Percentiles rank a stretch among this genome's conserved stretches.
Conservation (phyloP, 2,888 invertebrate genomes). For the Diaprepes abbreviatus region DNA sequence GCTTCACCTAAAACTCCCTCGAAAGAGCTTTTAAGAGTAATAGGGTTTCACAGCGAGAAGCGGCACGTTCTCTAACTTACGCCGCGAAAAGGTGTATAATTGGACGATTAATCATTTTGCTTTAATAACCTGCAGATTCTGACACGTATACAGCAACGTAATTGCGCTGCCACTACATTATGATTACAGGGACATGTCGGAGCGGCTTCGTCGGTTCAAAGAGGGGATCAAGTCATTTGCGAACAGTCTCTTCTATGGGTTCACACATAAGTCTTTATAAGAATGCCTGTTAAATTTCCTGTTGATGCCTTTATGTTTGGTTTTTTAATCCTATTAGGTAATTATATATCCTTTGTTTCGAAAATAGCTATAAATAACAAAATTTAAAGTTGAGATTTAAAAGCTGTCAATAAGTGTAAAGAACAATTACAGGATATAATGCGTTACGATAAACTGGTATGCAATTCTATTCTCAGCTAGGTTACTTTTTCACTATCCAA, state of each 20-base stretch:
- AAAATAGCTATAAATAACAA: too few relatives aligned
- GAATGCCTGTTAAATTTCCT: constrained; percentile 32
- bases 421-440: too few relatives aligned
- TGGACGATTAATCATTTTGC: constrained; percentile 54
- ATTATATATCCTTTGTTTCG: too few relatives aligned
- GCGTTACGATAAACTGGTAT: too few relatives aligned
- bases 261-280: constrained; percentile 25
- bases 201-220: constrained; percentile 20
- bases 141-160: constrained; percentile 51
- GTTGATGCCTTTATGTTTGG: constrained; percentile 23
- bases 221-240: constrained; percentile 44
- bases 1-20: constrained; percentile 10
- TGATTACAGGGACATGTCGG: constrained; percentile 44
- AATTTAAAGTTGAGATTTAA: too few relatives aligned
- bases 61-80: constrained; percentile 41
- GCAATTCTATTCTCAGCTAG: too few relatives aligned
- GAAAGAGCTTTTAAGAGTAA: constrained; percentile 21
- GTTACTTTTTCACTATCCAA: too few relatives aligned
- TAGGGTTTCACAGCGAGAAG: constrained; percentile 12
- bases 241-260: constrained; percentile 21
- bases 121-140: constrained; percentile 52
- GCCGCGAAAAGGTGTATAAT: constrained; percentile 51
- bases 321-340: too few relatives aligned
- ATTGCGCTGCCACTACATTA: constrained; percentile 52
- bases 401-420: too few relatives aligned